Evolutionary conservation across 2,797 vertebrate genomes (phyloP).

Genomic region (Eupleurogrammus muticus): DNA sequence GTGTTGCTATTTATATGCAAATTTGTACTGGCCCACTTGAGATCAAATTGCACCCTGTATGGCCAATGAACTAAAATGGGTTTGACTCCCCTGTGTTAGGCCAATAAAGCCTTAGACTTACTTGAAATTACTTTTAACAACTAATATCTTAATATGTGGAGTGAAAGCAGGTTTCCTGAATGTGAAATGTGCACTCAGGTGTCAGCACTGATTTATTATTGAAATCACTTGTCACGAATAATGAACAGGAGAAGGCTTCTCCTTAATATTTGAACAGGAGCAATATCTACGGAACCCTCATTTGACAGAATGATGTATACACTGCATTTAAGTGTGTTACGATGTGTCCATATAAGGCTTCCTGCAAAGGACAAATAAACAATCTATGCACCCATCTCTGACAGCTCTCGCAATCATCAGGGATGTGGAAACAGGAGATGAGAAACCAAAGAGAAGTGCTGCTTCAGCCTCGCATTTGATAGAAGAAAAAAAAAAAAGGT

Average conservation of each 20-base stretch:
- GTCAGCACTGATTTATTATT: not conserved
- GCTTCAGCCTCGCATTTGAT: constrained; percentile 12
- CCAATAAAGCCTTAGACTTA: not conserved
- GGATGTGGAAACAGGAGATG: constrained; percentile 22
- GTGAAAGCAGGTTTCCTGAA: not conserved
- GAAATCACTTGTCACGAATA: no score
- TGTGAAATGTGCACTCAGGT: not conserved
- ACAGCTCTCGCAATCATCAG: constrained; percentile 32
- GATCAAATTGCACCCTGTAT: no score
- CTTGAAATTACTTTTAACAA: not conserved
- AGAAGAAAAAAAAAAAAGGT: not conserved
- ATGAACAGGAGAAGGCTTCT: no score
- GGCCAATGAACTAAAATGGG: no score
- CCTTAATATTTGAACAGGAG: no score
- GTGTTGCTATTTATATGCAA: no score
- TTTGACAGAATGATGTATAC: no score
- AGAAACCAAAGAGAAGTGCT: constrained; percentile 25
- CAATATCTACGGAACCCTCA: no score
- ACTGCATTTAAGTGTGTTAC: no score
- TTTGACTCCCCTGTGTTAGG: not conserved
- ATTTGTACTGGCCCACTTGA: no score
- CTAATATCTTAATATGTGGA: not conserved
- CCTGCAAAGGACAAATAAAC: no score
- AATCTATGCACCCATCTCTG: not conserved
- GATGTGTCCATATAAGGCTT: no score